Conservation (phyloP, 1,140 invertebrate genomes). For the Lithobius niger region DNA sequence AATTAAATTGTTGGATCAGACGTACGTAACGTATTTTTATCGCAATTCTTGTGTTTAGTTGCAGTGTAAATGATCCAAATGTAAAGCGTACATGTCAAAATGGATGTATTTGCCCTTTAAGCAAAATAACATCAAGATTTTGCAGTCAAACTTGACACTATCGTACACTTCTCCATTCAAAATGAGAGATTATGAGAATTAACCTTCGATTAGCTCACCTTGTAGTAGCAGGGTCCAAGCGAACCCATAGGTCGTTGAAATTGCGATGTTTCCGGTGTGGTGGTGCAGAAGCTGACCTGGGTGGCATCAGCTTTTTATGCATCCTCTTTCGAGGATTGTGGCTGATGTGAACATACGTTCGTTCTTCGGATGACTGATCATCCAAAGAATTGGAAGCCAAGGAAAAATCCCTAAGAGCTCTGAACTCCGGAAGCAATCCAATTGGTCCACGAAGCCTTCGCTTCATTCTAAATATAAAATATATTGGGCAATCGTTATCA, state of each 20-base stretch:
- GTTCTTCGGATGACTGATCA: slow-evolving; percentile 10
- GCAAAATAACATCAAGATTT: too few relatives aligned
- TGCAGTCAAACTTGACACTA: too few relatives aligned
- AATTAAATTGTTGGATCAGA: too few relatives aligned
- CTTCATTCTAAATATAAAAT: neutral
- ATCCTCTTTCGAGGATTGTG: slow-evolving; percentile 13
- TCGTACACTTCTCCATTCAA: too few relatives aligned
- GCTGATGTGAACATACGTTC: slow-evolving; percentile 12
- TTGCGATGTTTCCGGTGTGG: slow-evolving; percentile 16
- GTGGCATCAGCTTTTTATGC: slow-evolving; percentile 10
- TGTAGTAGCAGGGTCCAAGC: slow-evolving; percentile 19
- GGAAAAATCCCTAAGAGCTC: slow-evolving; percentile 13
- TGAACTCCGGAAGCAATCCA: slow-evolving; percentile 9
- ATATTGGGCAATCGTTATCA: too few relatives aligned
- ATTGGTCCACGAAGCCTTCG: neutral
- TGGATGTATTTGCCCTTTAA: too few relatives aligned
- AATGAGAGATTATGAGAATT: too few relatives aligned
- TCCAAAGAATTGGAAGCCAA: slow-evolving; percentile 14
- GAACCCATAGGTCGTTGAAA: slow-evolving; percentile 29
- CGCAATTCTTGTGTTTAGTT: too few relatives aligned
- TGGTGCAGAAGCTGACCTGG: slow-evolving; percentile 14
- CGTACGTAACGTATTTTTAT: too few relatives aligned
- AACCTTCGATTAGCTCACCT: too few relatives aligned
- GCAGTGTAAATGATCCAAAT: too few relatives aligned
- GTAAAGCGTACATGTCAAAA: too few relatives aligned